Percentiles rank a stretch among this genome's conserved stretches.
phyloP scores from a whole-genome alignment of 1,140 invertebrate species.

The Phthorimaea operculella region DNA sequence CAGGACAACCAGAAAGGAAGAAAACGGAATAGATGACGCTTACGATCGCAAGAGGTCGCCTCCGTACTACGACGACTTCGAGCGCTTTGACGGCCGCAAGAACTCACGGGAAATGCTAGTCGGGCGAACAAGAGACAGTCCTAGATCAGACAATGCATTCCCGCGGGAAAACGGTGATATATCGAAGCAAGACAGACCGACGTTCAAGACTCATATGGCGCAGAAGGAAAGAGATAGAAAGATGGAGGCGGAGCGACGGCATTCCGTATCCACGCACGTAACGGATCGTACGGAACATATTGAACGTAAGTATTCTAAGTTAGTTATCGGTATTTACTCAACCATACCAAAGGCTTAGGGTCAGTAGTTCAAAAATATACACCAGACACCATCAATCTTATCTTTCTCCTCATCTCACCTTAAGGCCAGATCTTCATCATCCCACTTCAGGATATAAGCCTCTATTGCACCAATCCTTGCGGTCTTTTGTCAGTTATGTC shows the following conservation, averaged over 20 bases:
- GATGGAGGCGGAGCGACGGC: conserved; percentile 76
- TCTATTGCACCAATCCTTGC: too few species aligned
- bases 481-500: too few species aligned
- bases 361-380: too few species aligned
- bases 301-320: conserved; percentile 68
- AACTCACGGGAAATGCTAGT: conserved; percentile 65
- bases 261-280: conserved; percentile 77
- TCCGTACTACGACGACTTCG: conserved; percentile 50
- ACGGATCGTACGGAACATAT: conserved; percentile 80
- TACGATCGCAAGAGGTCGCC: conserved; percentile 48
- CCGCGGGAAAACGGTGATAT: conserved; percentile 42
- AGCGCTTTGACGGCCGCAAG: conserved; percentile 60
- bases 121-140: conserved; percentile 56
- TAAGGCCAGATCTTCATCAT: too few species aligned
- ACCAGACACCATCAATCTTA: too few species aligned
- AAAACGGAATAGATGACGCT: conserved; percentile 39
- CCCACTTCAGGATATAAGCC: too few species aligned
- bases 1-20: conserved; percentile 46
- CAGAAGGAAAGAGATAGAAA: conserved; percentile 72
- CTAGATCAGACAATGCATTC: conserved; percentile 52
- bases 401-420: too few species aligned
- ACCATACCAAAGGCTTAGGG: too few species aligned
- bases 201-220: conserved; percentile 75
- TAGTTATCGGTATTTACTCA: too few species aligned
- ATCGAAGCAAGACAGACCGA: conserved; percentile 65